Evolutionary conservation across 2,113 vertebrate genomes (phyloP).

Genomic region (Periophthalmus modestus): DNA sequence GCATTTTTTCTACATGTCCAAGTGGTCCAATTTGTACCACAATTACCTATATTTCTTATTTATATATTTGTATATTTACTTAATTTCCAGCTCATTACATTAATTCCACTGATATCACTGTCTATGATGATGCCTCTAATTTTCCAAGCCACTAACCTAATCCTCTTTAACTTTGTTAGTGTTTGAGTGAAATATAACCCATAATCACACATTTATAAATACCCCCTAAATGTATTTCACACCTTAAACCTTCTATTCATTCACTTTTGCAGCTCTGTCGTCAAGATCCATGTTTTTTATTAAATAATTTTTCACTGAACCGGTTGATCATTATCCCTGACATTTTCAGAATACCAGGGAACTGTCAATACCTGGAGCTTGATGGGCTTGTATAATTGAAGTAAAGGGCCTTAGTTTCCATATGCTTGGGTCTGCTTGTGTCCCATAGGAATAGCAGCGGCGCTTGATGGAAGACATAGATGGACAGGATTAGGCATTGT

Average conservation of each 20-base stretch:
- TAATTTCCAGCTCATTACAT: neutral
- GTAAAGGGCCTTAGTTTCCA: conserved; percentile 64
- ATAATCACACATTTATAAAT: conserved; percentile 10
- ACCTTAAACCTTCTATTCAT: conserved; percentile 10
- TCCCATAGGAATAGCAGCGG: conserved; percentile 70
- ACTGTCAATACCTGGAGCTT: conserved; percentile 73
- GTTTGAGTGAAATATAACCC: conserved; percentile 15
- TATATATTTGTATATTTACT: neutral
- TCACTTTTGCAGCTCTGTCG: conserved; percentile 38
- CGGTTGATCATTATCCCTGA: conserved; percentile 72
- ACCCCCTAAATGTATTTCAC: conserved; percentile 13
- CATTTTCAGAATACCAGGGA: conserved; percentile 66
- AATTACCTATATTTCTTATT: neutral
- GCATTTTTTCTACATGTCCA: neutral
- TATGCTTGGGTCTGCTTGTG: conserved; percentile 54
- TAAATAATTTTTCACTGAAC: conserved; percentile 60
- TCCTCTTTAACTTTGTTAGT: neutral
- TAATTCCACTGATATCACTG: neutral
- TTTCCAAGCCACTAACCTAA: conserved; percentile 3
- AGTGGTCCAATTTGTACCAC: neutral
- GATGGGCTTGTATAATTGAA: conserved; percentile 72
- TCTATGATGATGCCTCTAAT: neutral
- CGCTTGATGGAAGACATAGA: conserved; percentile 68
- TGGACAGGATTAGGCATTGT: conserved; percentile 63
- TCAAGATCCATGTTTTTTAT: conserved; percentile 55